Percentiles rank a stretch among this genome's conserved stretches.
These are phyloP conservation scores for Dryococelus australis DNA, from an alignment of 2,888 invertebrate species.

Conservation along the genomic window DNA sequence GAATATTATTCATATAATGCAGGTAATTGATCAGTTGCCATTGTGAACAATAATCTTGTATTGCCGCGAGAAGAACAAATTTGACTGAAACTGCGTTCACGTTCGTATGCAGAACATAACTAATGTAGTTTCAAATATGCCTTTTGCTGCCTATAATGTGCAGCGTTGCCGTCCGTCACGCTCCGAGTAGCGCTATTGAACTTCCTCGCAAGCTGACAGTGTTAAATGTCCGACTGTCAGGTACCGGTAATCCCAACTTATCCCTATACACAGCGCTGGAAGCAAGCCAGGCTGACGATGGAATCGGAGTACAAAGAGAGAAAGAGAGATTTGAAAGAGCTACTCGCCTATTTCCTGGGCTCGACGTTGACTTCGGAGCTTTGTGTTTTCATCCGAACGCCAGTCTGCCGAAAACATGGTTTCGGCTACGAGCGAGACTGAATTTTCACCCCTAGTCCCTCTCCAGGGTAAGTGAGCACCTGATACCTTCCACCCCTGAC, in stretches of 20 bases:
- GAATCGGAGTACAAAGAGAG: neutral
- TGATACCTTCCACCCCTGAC: conserved; percentile 13
- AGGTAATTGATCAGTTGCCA: no score
- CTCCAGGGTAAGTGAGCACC: neutral
- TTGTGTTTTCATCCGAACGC: neutral
- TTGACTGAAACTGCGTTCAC: no score
- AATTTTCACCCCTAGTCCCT: neutral
- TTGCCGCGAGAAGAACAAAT: no score
- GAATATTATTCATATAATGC: no score
- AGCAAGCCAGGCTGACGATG: neutral
- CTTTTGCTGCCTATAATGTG: no score
- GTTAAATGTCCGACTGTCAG: no score
- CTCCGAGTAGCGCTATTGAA: no score
- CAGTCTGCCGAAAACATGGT: neutral
- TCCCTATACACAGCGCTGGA: neutral
- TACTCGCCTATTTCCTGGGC: neutral
- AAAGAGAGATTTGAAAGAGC: neutral
- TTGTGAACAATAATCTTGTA: no score
- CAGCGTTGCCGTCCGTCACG: no score
- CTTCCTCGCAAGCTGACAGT: no score
- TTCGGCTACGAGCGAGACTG: neutral
- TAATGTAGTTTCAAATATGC: no score
- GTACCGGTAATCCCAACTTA: neutral
- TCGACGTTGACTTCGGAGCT: neutral
- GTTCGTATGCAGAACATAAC: no score